Evolutionary conservation across 2,888 invertebrate species (phyloP).

Genomic region (Dysmachus trigonus): DNA sequence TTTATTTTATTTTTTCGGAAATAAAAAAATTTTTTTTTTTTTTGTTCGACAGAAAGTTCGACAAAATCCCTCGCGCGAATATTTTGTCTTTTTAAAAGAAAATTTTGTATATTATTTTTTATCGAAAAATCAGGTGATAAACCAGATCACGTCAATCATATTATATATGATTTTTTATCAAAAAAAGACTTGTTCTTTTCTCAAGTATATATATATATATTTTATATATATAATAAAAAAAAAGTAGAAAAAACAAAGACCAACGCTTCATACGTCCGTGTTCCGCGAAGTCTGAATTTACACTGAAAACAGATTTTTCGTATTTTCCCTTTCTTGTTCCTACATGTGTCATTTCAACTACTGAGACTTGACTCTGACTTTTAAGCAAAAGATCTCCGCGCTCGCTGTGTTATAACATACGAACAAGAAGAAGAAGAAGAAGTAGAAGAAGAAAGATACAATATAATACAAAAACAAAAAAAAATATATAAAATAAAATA

Average conservation of each 20-base stretch:
- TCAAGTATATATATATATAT: not conserved
- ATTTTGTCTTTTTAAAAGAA: too few species aligned
- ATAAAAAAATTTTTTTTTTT: not conserved
- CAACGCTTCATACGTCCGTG: conserved; percentile 57
- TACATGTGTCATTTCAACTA: conserved; percentile 43
- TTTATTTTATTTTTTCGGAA: too few species aligned
- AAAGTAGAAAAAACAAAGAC: conserved; percentile 26
- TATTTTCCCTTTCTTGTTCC: conserved; percentile 37
- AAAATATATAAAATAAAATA: not conserved
- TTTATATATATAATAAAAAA: not conserved
- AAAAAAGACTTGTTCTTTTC: not conserved
- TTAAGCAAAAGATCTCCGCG: conserved; percentile 1
- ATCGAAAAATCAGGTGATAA: not conserved
- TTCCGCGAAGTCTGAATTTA: conserved; percentile 64
- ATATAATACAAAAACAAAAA: too few species aligned
- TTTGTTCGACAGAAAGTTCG: not conserved
- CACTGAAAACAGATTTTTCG: conserved; percentile 58
- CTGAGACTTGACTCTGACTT: conserved; percentile 20
- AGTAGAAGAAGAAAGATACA: not conserved
- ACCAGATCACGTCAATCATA: conserved; percentile 37
- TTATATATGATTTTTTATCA: not conserved
- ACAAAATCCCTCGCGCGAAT: not conserved
- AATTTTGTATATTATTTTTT: not conserved
- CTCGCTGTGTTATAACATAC: not conserved
- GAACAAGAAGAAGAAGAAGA: not conserved